Percentiles rank a stretch among this genome's conserved stretches.
phyloP scores from a whole-genome alignment of 2,113 vertebrate species.

The Marmota monax region DNA sequence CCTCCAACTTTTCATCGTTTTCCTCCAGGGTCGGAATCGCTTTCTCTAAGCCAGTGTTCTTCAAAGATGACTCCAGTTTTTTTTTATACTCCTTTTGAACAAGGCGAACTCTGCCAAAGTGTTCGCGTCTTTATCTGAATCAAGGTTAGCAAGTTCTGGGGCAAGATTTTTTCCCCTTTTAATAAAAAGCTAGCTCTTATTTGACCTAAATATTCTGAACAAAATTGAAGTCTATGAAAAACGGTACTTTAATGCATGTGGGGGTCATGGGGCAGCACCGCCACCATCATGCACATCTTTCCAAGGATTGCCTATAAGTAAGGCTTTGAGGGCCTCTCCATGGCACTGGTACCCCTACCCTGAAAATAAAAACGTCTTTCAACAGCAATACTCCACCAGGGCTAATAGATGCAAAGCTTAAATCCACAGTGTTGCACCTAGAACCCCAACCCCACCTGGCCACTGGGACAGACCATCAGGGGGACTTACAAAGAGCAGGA shows the following conservation, averaged over 20 bases:
- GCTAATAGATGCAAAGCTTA: background rate
- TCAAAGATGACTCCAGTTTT: conserved; percentile 53
- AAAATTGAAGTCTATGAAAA: conserved; percentile 14
- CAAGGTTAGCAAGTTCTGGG: conserved; percentile 26
- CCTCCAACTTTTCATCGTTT: conserved; percentile 25
- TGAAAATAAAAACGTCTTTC: background rate
- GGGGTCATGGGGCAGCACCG: background rate
- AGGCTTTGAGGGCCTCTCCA: background rate
- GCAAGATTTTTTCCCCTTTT: background rate
- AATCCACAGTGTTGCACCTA: background rate
- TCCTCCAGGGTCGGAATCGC: background rate
- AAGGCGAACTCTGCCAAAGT: background rate
- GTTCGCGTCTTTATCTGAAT: conserved; percentile 22
- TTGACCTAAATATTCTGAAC: conserved; percentile 35
- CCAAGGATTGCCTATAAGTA: background rate
- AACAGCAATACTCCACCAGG: background rate
- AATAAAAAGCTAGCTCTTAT: background rate
- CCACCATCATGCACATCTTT: background rate
- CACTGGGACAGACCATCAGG: background rate
- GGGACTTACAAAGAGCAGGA: background rate
- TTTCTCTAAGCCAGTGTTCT: conserved; percentile 42
- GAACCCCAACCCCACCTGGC: background rate
- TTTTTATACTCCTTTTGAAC: conserved; percentile 48
- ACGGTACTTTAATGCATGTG: background rate
- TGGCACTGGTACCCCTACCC: too few relatives aligned